Conservation (phyloP, 2,113 vertebrate species). For the Phoenicopterus ruber region DNA sequence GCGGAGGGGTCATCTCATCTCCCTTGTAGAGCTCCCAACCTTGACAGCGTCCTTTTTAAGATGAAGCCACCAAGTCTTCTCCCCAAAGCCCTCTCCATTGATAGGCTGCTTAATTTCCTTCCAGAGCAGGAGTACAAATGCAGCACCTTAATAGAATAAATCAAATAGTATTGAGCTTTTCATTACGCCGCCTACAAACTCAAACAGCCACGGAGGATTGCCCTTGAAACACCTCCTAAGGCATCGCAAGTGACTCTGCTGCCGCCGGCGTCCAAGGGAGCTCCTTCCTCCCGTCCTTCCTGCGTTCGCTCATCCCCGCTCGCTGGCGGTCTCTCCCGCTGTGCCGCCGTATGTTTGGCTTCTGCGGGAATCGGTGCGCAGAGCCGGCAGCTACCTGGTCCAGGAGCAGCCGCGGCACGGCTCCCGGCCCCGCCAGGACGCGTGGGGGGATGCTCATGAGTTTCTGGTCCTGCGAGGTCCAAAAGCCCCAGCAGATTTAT, state of each 20-base stretch:
- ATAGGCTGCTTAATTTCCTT: neutral
- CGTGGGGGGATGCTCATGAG: neutral
- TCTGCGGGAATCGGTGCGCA: neutral
- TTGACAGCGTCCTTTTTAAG: neutral
- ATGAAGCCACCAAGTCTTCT: neutral
- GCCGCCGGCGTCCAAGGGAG: neutral
- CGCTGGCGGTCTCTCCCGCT: neutral
- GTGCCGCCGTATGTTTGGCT: neutral
- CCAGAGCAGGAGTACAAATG: neutral
- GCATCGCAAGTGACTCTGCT: neutral
- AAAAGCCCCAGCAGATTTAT: neutral
- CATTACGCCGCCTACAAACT: neutral
- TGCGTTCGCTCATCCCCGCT: neutral
- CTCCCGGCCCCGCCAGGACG: neutral
- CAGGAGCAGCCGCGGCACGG: neutral
- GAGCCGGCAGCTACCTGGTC: neutral
- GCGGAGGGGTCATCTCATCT: neutral
- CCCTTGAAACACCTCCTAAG: constrained; percentile 1
- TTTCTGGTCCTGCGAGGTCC: neutral
- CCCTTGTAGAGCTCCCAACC: neutral
- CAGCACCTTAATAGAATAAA: neutral
- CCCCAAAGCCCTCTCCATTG: neutral
- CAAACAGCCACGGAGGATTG: neutral
- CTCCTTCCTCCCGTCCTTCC: neutral
- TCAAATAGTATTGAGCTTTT: neutral